Percentiles rank a stretch among this genome's conserved stretches.
These are phyloP conservation scores for Chionodraco myersi DNA, from an alignment of 2,113 vertebrate species.

Conservation along the genomic window DNA sequence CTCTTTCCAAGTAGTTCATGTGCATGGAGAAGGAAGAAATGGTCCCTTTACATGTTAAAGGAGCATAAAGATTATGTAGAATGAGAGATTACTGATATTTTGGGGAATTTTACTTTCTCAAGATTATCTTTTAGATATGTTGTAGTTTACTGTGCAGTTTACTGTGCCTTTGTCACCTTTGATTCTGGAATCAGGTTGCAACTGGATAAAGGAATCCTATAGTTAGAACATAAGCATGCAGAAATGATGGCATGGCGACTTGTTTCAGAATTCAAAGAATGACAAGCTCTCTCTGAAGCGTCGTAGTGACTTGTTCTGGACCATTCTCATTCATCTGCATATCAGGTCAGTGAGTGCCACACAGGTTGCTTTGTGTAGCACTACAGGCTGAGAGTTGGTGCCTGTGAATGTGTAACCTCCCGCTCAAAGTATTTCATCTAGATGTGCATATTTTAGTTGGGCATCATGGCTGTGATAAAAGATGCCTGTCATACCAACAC, in stretches of 20 bases:
- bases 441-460: slow-evolving; percentile 47
- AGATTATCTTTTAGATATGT: neutral
- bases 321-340: slow-evolving; percentile 8
- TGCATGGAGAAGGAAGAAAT: neutral
- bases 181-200: neutral
- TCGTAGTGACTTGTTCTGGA: neutral
- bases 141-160: neutral
- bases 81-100: neutral
- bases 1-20: neutral
- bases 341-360: slow-evolving; percentile 18
- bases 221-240: neutral
- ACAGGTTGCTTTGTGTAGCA: neutral
- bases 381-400: neutral
- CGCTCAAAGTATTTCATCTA: slow-evolving; percentile 26
- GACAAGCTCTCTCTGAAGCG: slow-evolving; percentile 5
- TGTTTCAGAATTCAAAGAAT: slow-evolving; percentile 50
- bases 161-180: neutral
- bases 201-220: neutral
- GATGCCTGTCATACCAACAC: slow-evolving; percentile 51
- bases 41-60: neutral
- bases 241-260: slow-evolving; percentile 12
- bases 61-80: neutral
- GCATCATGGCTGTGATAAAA: slow-evolving; percentile 37
- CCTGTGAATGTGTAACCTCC: slow-evolving; percentile 2
- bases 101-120: neutral